These are phyloP conservation scores for Netelia virgata DNA, from an alignment of 2,888 invertebrate species.

Conservation along the genomic window DNA sequence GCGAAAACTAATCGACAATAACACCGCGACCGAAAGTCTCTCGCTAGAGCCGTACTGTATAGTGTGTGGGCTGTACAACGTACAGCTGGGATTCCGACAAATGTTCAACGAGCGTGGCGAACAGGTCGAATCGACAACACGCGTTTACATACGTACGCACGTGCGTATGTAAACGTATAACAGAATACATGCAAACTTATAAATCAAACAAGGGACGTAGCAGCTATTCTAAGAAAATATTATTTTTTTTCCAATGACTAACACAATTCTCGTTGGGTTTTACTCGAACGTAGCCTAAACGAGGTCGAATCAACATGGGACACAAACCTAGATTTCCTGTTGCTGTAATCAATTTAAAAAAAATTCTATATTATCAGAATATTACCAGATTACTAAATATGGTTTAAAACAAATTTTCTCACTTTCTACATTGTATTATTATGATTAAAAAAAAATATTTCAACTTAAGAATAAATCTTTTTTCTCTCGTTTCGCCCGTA, in stretches of 20 bases:
- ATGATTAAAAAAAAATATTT: too few relatives aligned
- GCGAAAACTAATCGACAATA: constrained; percentile 27
- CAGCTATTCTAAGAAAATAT: neutral
- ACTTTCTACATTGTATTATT: too few relatives aligned
- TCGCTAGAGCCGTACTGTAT: neutral
- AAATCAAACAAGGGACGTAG: neutral
- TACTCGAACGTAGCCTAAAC: neutral
- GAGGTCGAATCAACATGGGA: neutral
- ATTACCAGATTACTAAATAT: too few relatives aligned
- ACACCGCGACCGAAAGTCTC: constrained; percentile 34
- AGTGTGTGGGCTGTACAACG: neutral
- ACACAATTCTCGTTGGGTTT: neutral
- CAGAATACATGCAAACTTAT: neutral
- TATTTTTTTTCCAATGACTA: neutral
- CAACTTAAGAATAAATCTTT: too few relatives aligned
- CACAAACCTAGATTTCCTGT: neutral
- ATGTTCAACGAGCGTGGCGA: constrained; percentile 16
- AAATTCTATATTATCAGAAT: neutral
- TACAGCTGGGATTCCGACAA: neutral
- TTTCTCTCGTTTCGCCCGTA: too few relatives aligned
- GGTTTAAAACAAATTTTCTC: too few relatives aligned
- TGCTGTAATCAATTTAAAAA: neutral
- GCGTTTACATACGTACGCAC: constrained; percentile 24
- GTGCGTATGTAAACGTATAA: constrained; percentile 17
- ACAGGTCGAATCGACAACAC: constrained; percentile 33